Base-by-base conservation (phyloP, 2,113 vertebrate species). In the Thunnus thynnus region DNA sequence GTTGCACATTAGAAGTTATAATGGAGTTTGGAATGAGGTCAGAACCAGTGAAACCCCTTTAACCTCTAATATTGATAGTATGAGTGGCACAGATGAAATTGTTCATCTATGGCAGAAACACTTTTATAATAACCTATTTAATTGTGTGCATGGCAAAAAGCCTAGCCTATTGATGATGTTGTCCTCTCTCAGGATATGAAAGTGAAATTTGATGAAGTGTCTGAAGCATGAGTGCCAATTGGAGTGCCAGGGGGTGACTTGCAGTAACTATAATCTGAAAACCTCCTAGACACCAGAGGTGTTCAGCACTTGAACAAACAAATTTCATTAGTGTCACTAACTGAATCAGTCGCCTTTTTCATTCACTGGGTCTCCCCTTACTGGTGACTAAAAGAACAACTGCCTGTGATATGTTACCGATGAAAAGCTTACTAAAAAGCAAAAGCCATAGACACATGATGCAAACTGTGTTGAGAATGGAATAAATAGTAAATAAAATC, bases 21-120 rank as follows among this genome's bases (percentile, higher is more conserved):
- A 70, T 54, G 13, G 25, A 55, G 58, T 76, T 76, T 64, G 11
- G 17, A 79, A 62, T 30, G n/a, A 78, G 67, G 54, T 72, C 50
- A 76, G 50, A 72, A 30, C 44, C 52, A 58, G 41, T 64, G 54
- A 41, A 72, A 67, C 7, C 27, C 61, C 51, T 36, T 48, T 12
- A 51, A 55, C 61, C 51, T 67, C 65, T 36, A 25, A 62, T 8
- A 18, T 13, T 58, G 46, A n/a, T 22, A 20, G 25, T 54, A 22
- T n/a, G 54, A 48, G 27, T 51, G 48, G 3, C 62, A 69, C 62
- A 47, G 46, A 69, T 20, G 10, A 18, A 32, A 27, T 69, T 58
- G 13, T 69, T 41, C n/a, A 47, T 63, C 25, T 60, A 0, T 36
- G 14, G 14, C 25, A 54, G 58, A 60, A 44, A 32, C 3, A 3